Percentiles rank a stretch among this genome's conserved stretches.
These are phyloP conservation scores for Mixornis gularis DNA, from an alignment of 2,113 vertebrate genomes.

Conservation along the genomic window DNA sequence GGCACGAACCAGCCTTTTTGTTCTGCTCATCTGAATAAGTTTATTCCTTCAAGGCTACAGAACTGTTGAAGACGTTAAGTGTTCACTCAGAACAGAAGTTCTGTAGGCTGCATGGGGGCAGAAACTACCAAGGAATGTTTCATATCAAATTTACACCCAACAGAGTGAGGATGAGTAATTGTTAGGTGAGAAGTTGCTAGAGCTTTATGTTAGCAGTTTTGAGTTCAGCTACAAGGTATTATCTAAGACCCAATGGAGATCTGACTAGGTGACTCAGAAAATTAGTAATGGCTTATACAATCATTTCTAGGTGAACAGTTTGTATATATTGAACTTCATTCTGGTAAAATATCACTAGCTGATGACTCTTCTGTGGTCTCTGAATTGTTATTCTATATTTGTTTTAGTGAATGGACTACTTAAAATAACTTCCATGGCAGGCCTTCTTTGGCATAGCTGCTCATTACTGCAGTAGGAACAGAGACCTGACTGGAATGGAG, in stretches of 20 bases:
- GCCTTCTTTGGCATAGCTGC: not conserved
- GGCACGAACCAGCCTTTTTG: not conserved
- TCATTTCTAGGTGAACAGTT: slow-evolving; percentile 11
- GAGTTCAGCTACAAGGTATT: slow-evolving; percentile 29
- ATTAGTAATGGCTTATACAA: slow-evolving; percentile 43
- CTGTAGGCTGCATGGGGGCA: slow-evolving; percentile 60
- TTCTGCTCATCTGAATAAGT: slow-evolving; percentile 30
- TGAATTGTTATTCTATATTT: slow-evolving; percentile 1
- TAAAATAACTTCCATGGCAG: not conserved
- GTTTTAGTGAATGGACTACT: not conserved
- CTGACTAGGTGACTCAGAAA: slow-evolving; percentile 37
- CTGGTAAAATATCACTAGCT: not conserved
- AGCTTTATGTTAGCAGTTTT: slow-evolving; percentile 42
- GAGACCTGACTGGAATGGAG: not conserved
- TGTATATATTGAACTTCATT: not conserved
- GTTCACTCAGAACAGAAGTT: slow-evolving; percentile 57
- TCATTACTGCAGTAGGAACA: not conserved
- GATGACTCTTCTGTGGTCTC: not conserved
- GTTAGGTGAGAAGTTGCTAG: slow-evolving; percentile 51
- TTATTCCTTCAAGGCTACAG: slow-evolving; percentile 20
- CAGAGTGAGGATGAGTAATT: slow-evolving; percentile 52
- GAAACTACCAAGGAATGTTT: slow-evolving; percentile 53
- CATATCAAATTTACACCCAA: slow-evolving; percentile 33
- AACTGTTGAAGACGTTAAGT: slow-evolving; percentile 30
- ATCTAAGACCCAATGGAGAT: slow-evolving; percentile 12